Evolutionary conservation across 2,113 vertebrate genomes (phyloP).

Genomic region (Erpornis zantholeuca): DNA sequence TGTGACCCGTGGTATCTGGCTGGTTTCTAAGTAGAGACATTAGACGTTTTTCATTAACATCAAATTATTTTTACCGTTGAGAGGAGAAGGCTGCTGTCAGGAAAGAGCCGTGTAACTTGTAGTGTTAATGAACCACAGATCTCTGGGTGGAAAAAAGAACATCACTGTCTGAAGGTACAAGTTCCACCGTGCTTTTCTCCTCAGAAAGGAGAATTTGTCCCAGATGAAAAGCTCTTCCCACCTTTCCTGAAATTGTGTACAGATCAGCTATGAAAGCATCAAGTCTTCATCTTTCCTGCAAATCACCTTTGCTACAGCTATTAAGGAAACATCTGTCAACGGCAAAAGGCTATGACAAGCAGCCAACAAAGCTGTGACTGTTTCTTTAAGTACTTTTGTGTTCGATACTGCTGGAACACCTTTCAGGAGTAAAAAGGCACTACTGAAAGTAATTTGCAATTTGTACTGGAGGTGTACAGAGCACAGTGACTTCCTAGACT

Average conservation of each 20-base stretch:
- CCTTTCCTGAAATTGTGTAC: not conserved
- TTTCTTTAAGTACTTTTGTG: slow-evolving; percentile 4
- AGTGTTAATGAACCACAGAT: not conserved
- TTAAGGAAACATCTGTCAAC: not conserved
- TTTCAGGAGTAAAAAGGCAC: slow-evolving; percentile 37
- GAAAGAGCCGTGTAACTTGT: not conserved
- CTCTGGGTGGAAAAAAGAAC: not conserved
- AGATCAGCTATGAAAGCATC: not conserved
- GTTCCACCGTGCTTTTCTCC: not conserved
- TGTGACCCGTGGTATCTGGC: not conserved
- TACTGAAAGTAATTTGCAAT: not conserved
- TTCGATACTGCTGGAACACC: slow-evolving; percentile 41
- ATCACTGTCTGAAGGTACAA: not conserved
- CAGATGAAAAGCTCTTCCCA: not conserved
- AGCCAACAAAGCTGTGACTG: slow-evolving; percentile 11
- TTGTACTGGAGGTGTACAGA: not conserved
- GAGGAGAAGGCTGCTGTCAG: not conserved
- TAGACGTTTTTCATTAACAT: not conserved
- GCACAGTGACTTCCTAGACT: slow-evolving; percentile 2
- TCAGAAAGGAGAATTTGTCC: not conserved
- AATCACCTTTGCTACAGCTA: not conserved
- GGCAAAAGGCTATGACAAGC: not conserved
- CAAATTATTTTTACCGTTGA: not conserved
- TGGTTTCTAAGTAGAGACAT: not conserved
- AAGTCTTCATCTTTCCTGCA: not conserved